Conservation (phyloP, 2,888 invertebrate species). For the Eulithis testata region DNA sequence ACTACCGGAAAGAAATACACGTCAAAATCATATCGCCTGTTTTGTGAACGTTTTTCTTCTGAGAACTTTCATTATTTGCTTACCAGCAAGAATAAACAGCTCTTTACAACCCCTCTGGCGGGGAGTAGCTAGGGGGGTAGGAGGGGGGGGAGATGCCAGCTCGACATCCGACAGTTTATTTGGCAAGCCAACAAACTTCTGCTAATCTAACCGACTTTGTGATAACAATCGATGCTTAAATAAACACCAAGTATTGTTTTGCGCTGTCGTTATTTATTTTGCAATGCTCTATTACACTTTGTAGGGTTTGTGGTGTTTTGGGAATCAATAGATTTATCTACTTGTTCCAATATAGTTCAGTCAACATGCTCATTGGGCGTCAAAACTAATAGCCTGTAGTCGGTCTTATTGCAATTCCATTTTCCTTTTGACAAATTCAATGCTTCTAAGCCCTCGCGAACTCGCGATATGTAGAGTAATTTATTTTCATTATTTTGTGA, state of each 20-base stretch:
- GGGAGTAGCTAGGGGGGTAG: neutral
- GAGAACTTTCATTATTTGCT: constrained; percentile 29
- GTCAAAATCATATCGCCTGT: constrained; percentile 24
- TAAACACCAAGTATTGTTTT: constrained; percentile 18
- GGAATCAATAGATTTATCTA: too few species aligned
- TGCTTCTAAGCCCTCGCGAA: too few species aligned
- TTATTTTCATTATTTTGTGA: too few species aligned
- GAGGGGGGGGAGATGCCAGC: constrained; percentile 11
- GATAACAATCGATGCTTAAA: constrained; percentile 32
- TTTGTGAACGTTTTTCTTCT: constrained; percentile 20
- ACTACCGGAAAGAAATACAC: constrained; percentile 12
- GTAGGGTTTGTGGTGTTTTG: neutral
- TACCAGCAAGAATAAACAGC: constrained; percentile 31
- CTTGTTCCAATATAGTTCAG: too few species aligned
- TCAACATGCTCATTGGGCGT: too few species aligned
- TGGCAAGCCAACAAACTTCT: constrained; percentile 27
- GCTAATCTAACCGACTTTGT: constrained; percentile 35
- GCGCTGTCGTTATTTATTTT: constrained; percentile 12
- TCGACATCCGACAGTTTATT: constrained; percentile 30
- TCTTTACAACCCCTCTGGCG: constrained; percentile 15
- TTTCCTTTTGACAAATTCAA: too few species aligned
- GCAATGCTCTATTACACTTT: constrained; percentile 3
- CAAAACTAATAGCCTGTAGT: too few species aligned
- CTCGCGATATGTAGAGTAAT: too few species aligned
- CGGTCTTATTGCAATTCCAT: too few species aligned